Conservation (phyloP, 35 echinoderm and acorn worm species). For the Heliocidaris tuberculata region DNA sequence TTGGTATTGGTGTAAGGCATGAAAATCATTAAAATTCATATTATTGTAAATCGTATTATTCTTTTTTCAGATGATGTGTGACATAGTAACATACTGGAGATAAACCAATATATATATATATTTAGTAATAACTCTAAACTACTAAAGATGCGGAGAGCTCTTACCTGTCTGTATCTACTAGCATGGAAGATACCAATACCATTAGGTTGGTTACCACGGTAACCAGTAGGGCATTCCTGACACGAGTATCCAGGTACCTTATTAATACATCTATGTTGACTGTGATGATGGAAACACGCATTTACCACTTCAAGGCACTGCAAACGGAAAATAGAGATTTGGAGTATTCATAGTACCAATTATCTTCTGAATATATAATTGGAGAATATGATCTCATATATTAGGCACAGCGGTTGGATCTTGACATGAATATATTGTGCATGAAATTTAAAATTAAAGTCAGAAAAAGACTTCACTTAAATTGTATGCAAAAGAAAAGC, state of each 20-base stretch:
- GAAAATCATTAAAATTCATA: not conserved
- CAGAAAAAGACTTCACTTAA: no score
- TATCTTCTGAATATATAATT: no score
- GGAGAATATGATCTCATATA: no score
- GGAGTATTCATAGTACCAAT: no score
- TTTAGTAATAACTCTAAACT: not conserved
- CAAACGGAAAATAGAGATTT: not conserved
- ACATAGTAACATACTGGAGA: not conserved
- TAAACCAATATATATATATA: not conserved
- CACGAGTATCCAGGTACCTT: constrained; percentile 80
- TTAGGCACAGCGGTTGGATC: no score
- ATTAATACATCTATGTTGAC: constrained; percentile 85
- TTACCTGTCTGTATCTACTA: constrained; percentile 81
- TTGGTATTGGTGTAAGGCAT: not conserved
- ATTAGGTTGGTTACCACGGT: constrained; percentile 93
- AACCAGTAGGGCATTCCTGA: constrained; percentile 72
- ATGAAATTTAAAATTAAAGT: no score
- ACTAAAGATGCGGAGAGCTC: not conserved
- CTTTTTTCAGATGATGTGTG: not conserved
- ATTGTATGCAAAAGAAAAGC: no score
- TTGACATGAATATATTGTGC: no score
- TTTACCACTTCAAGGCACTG: constrained; percentile 74
- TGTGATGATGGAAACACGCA: constrained; percentile 85
- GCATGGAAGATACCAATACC: constrained; percentile 93
- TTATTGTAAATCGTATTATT: not conserved